These are phyloP conservation scores for Acleris holmiana DNA, from an alignment of 2,888 invertebrate genomes.

Conservation along the genomic window DNA sequence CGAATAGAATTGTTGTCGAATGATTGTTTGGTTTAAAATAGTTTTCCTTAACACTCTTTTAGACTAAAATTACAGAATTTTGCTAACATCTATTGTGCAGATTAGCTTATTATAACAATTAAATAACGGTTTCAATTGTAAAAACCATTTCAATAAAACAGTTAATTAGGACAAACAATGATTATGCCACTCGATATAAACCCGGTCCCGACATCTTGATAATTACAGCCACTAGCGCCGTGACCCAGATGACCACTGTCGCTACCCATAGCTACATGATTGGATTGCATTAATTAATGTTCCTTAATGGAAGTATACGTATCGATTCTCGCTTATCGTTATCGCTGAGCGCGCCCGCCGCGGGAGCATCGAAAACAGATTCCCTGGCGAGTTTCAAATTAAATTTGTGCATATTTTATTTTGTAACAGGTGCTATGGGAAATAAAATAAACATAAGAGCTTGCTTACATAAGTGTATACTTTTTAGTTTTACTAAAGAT, in stretches of 20 bases:
- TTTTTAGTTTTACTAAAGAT: background rate
- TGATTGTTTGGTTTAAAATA: no score
- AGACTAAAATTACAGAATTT: no score
- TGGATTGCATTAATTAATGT: constrained; percentile 69
- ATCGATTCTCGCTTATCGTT: constrained; percentile 77
- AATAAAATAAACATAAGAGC: background rate
- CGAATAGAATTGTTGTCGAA: no score
- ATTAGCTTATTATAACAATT: no score
- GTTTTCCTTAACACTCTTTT: no score
- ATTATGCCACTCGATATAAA: no score
- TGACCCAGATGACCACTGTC: constrained; percentile 34
- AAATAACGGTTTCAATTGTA: no score
- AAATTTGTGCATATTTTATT: background rate
- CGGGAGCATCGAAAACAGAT: constrained; percentile 61
- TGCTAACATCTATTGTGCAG: no score
- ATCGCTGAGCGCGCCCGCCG: constrained; percentile 52
- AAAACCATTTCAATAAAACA: no score
- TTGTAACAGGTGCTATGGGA: background rate
- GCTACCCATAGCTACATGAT: constrained; percentile 43
- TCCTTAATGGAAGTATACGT: constrained; percentile 65
- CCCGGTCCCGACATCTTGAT: constrained; percentile 16
- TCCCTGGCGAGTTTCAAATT: constrained; percentile 55
- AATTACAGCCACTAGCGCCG: constrained; percentile 22
- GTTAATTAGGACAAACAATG: no score
- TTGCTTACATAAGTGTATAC: background rate